Evolutionary conservation across 2,888 invertebrate species (phyloP), one percentile per base, ranked within the genome.

Genomic region (Drosophila incognita): DNA sequence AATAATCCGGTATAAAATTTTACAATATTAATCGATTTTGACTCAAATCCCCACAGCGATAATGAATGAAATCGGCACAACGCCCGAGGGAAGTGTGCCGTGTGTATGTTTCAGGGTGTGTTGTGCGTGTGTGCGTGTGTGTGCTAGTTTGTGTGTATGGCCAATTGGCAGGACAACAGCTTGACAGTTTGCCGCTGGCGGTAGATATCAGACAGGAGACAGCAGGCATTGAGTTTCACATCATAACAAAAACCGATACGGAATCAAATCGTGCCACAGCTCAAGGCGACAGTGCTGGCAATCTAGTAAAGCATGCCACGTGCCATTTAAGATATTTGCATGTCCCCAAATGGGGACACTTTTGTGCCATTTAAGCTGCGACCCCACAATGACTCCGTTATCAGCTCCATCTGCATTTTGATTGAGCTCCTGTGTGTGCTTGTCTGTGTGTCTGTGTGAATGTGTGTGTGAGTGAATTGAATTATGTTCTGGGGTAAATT

Each of bases 401-500:
- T 69, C 62, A 31, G 53, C 60, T 71, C 42, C 72, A 69, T 68
- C 68, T 68, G 68, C 68, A 69, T 67, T 54, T 53, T 57, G 75
- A 69, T 74, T 71, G 60, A 36, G 35, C 15, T 18, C 46, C 33
- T 52, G 24, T 46, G 36, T 31, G 35, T 13, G 42, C 5, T 42
- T 7, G 61, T 18, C n/a, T 36, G 18, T 24, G 33, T 10, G 33
- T 21, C 3, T 52, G 33, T 15, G 33, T 42, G 79, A 31, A 21
- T 18, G 62, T 24, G 51, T 40, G 29, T 56, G 67, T 59, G 82
- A 80, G 77, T 65, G 82, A 87, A 89, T 90, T 81, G 83, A 89
- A 82, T 89, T 90, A 83, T 79, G 59, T 63, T 49, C 63, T 64
- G 75, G 74, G 74, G 78, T 61, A 76, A 90, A 89, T 88, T 90